phyloP scores from a whole-genome alignment of 2,797 vertebrate species.

The Cuniculus paca region DNA sequence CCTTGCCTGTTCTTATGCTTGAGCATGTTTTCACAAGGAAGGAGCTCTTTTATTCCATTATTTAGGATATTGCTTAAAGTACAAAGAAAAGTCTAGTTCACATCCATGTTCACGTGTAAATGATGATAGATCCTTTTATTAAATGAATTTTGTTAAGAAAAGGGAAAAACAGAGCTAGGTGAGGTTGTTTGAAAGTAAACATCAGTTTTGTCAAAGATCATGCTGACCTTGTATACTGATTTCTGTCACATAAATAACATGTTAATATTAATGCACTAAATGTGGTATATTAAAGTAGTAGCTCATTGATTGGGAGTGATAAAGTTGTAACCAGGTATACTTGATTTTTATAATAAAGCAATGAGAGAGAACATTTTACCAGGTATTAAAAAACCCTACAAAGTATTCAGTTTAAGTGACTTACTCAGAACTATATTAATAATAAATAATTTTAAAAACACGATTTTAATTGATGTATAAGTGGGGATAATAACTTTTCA shows the following conservation, averaged over 20 bases:
- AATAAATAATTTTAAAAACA: constrained; percentile 21
- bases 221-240: not conserved
- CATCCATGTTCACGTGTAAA: not conserved
- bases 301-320: not conserved
- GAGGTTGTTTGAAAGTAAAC: not conserved
- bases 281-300: not conserved
- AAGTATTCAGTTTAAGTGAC: constrained; percentile 33
- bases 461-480: constrained; percentile 1
- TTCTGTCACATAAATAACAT: not conserved
- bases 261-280: not conserved
- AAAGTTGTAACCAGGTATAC: not conserved
- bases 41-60: not conserved
- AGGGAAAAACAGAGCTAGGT: not conserved
- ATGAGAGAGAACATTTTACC: constrained; percentile 34
- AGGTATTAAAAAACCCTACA: constrained; percentile 39
- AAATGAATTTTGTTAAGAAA: constrained; percentile 44
- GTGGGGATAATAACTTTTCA: not conserved
- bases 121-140: not conserved
- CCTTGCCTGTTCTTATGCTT: not conserved
- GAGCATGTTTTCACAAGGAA: constrained; percentile 23
- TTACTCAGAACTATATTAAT: constrained; percentile 6
- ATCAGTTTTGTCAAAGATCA: not conserved
- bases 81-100: not conserved
- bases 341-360: constrained; percentile 30
- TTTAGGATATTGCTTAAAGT: constrained; percentile 22